Percentiles rank a stretch among this genome's conserved stretches.
Conservation (phyloP, 1,140 invertebrate genomes). For the Dreissena polymorpha region DNA sequence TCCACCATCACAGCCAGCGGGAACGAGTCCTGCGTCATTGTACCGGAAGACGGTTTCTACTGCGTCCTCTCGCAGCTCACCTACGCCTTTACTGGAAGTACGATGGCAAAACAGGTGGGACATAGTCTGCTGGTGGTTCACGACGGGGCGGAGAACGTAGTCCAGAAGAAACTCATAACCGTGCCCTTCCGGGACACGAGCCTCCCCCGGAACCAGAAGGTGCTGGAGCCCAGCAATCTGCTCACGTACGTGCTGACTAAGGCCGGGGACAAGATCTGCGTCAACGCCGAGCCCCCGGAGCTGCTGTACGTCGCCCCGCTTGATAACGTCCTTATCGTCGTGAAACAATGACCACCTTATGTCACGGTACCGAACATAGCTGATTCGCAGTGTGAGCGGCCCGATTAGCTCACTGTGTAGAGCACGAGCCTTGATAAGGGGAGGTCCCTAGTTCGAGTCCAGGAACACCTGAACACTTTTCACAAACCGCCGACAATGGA, state of each 20-base stretch:
- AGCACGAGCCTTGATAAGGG: too few relatives aligned
- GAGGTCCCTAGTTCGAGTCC: too few relatives aligned
- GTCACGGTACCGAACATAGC: too few relatives aligned
- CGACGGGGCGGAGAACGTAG: neutral
- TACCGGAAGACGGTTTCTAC: slow-evolving; percentile 21
- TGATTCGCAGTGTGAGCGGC: too few relatives aligned
- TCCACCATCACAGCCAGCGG: neutral
- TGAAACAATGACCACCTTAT: too few relatives aligned
- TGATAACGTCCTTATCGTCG: slow-evolving; percentile 18
- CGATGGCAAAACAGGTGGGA: neutral
- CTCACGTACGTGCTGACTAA: neutral
- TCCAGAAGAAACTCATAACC: slow-evolving; percentile 1
- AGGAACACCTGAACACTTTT: too few relatives aligned
- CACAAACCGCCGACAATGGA: too few relatives aligned
- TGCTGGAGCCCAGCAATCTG: too few relatives aligned
- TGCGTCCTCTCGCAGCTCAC: slow-evolving; percentile 17
- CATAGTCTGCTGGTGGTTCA: neutral
- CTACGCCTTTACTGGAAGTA: neutral
- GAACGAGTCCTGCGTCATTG: neutral
- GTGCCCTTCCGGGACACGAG: slow-evolving; percentile 3
- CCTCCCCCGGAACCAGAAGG: too few relatives aligned
- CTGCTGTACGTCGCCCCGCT: slow-evolving; percentile 21
- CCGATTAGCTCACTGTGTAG: too few relatives aligned
- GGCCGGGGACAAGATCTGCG: slow-evolving; percentile 16
- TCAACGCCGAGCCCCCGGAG: neutral